Evolutionary conservation across 2,888 invertebrate species (phyloP).

Genomic region (Rhamphomyia laevipes): DNA sequence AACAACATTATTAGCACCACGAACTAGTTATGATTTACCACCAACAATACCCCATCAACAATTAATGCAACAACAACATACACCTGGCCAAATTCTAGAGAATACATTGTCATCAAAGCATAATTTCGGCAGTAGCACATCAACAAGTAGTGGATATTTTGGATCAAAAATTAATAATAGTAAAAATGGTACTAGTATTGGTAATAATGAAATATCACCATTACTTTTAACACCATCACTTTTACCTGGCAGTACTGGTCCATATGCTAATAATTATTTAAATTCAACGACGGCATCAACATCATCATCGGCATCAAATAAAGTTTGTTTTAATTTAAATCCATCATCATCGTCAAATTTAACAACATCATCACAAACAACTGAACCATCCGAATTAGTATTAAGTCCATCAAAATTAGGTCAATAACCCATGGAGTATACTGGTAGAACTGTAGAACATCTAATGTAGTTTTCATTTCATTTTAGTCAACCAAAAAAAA

Average conservation of each 20-base stretch:
- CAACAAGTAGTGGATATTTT: not conserved
- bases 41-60: not conserved
- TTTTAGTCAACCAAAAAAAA: no score
- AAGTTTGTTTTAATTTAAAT: not conserved
- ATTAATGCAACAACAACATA: not conserved
- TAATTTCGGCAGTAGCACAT: not conserved
- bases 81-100: constrained; percentile 1
- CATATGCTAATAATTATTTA: constrained; percentile 10
- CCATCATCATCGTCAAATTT: constrained; percentile 5
- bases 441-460: not conserved
- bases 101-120: not conserved
- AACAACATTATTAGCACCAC: not conserved
- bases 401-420: constrained; percentile 38
- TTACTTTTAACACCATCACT: constrained; percentile 13
- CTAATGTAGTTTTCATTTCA: not conserved
- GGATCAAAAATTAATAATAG: no score
- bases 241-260: constrained; percentile 4
- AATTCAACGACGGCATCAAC: constrained; percentile 2
- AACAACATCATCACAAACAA: not conserved
- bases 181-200: not conserved
- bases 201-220: not conserved
- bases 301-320: constrained; percentile 1
- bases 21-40: constrained; percentile 1
- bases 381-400: constrained; percentile 33
- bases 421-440: constrained; percentile 21